Conservation (phyloP, 2,888 invertebrate species). For the Xestia xanthographa region DNA sequence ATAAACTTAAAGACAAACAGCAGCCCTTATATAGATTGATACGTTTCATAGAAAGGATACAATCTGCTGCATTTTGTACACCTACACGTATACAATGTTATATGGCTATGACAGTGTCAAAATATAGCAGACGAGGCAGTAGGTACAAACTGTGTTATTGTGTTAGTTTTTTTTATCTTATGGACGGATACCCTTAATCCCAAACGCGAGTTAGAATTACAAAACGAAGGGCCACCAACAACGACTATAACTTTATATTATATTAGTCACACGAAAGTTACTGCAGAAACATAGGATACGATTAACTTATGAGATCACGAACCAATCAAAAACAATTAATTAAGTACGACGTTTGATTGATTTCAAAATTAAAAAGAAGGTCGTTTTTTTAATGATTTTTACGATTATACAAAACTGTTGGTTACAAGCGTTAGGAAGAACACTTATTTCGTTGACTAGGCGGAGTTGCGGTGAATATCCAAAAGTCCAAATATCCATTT, state of each 20-base stretch:
- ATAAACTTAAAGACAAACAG: conserved; percentile 51
- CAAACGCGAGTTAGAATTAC: conserved; percentile 57
- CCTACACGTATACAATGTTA: conserved; percentile 39
- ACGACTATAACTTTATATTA: conserved; percentile 56
- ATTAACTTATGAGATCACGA: conserved; percentile 85
- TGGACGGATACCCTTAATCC: conserved; percentile 79
- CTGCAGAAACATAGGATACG: conserved; percentile 62
- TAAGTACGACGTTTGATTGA: conserved; percentile 63
- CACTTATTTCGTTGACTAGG: conserved; percentile 87
- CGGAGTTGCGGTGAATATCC: conserved; percentile 82
- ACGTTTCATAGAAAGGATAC: conserved; percentile 51
- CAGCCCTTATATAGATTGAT: conserved; percentile 39
- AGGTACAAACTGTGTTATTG: conserved; percentile 55
- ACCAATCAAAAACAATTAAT: conserved; percentile 77
- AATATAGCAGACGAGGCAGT: conserved; percentile 50
- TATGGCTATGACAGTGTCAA: conserved; percentile 49
- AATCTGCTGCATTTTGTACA: conserved; percentile 45
- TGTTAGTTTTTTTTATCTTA: conserved; percentile 67
- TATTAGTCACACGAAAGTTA: conserved; percentile 55
- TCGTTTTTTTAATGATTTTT: conserved; percentile 33
- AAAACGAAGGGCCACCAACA: conserved; percentile 76
- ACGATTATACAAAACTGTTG: conserved; percentile 42
- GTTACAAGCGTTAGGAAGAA: conserved; percentile 65
- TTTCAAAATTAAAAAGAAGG: conserved; percentile 44
- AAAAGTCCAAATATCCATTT: conserved; percentile 59